phyloP scores from a whole-genome alignment of 2,113 vertebrate species.

The Scatophagus argus region DNA sequence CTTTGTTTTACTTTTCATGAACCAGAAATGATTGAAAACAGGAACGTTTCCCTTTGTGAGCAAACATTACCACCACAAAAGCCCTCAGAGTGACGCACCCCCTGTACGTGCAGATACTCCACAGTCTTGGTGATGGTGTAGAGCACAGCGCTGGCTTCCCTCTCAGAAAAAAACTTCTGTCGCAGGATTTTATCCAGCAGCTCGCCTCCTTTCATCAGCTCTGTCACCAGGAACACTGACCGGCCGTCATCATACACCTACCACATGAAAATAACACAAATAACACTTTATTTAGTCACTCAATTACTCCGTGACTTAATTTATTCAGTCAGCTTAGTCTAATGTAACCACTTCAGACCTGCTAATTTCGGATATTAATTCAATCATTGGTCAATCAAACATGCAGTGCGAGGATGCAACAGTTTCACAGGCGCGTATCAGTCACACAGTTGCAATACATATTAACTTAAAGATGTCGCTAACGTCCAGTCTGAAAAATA shows the following conservation, averaged over 20 bases:
- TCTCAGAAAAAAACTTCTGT: conserved; percentile 93
- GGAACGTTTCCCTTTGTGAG: neutral
- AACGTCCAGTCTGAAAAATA: neutral
- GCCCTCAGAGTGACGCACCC: conserved; percentile 77
- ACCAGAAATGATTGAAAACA: neutral
- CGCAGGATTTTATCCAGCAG: conserved; percentile 94
- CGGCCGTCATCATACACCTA: conserved; percentile 96
- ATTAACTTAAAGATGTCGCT: neutral
- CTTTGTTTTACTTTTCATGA: too few species aligned
- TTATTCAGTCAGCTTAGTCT: neutral
- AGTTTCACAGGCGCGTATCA: neutral
- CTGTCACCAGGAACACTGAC: conserved; percentile 93
- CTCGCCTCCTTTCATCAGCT: conserved; percentile 96
- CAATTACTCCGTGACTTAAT: neutral
- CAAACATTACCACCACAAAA: too few species aligned
- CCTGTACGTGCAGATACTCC: conserved; percentile 96
- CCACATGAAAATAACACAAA: neutral
- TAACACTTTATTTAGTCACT: neutral
- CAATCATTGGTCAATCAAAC: neutral
- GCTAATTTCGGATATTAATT: neutral
- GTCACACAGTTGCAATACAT: neutral
- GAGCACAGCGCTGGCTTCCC: conserved; percentile 93
- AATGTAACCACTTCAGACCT: neutral
- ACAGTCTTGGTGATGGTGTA: conserved; percentile 92
- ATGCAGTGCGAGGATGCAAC: neutral